phyloP scores from a whole-genome alignment of 2,888 invertebrate genomes.

The Malacosoma neustria region DNA sequence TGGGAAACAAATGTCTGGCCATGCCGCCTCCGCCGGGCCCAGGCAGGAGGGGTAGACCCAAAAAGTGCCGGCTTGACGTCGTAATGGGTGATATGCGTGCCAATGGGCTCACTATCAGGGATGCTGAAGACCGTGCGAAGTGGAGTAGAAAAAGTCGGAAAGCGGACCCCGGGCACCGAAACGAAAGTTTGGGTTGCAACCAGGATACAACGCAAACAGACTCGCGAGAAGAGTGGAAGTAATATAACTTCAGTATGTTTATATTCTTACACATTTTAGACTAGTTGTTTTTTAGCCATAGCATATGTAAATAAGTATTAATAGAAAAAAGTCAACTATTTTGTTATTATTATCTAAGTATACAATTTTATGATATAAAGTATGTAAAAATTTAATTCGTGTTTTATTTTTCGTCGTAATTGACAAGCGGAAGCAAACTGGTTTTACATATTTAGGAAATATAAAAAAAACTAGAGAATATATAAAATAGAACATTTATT shows the following conservation, averaged over 20 bases:
- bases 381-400: conserved; percentile 3
- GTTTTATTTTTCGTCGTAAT: conserved; percentile 12
- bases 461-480: conserved; percentile 8
- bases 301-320: conserved; percentile 10
- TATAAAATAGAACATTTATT: conserved; percentile 8
- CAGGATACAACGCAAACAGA: conserved; percentile 16
- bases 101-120: no score
- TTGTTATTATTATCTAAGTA: conserved; percentile 9
- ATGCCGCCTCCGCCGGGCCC: no score
- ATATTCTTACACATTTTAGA: conserved; percentile 7
- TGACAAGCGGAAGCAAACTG: conserved; percentile 10
- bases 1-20: no score
- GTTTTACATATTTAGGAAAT: conserved; percentile 11
- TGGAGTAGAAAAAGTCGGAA: no score
- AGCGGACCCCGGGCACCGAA: no score
- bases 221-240: conserved; percentile 15
- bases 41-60: no score
- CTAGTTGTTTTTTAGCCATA: conserved; percentile 9
- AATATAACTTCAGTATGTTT: conserved; percentile 11
- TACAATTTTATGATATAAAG: conserved; percentile 3
- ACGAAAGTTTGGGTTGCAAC: no score
- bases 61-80: no score
- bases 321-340: conserved; percentile 9
- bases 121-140: no score
- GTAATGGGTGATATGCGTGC: no score